Conservation (phyloP, 2,113 vertebrate genomes). For the Bujurquina vittata region DNA sequence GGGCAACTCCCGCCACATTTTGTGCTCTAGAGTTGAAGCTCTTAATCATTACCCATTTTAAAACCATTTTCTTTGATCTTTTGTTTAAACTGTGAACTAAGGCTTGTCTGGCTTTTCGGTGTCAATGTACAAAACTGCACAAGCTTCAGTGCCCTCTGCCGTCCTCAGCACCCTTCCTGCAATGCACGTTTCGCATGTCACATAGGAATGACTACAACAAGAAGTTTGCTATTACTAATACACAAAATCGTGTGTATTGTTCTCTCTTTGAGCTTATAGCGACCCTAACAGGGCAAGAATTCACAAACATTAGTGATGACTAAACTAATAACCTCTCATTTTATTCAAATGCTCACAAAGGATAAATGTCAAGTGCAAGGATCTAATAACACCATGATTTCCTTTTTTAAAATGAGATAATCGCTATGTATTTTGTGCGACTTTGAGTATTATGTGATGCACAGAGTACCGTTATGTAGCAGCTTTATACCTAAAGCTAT, state of each 20-base stretch:
- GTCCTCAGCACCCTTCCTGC: slow-evolving; percentile 23
- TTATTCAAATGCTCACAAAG: not conserved
- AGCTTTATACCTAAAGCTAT: slow-evolving; percentile 41
- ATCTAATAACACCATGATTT: slow-evolving; percentile 11
- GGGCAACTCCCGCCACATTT: not conserved
- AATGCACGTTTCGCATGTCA: slow-evolving; percentile 71
- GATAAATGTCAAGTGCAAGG: not conserved
- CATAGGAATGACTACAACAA: slow-evolving; percentile 47
- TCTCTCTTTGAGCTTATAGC: not conserved
- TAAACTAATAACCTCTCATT: slow-evolving; percentile 17
- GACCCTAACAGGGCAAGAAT: not conserved
- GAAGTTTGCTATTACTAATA: slow-evolving; percentile 12
- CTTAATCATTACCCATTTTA: not conserved
- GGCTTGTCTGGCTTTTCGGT: slow-evolving; percentile 19
- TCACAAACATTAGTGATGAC: slow-evolving; percentile 31
- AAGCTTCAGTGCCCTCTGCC: slow-evolving; percentile 25
- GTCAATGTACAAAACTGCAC: slow-evolving; percentile 34
- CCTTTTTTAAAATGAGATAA: slow-evolving; percentile 22
- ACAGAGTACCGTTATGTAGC: slow-evolving; percentile 47
- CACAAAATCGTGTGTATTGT: not conserved
- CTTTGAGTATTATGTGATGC: slow-evolving; percentile 32
- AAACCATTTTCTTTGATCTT: slow-evolving; percentile 31
- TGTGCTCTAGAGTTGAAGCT: not conserved
- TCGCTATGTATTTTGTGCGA: slow-evolving; percentile 40
- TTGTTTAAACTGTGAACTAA: slow-evolving; percentile 44